Base-by-base conservation (phyloP, 2,797 vertebrate species). In the Megaceryle alcyon region DNA sequence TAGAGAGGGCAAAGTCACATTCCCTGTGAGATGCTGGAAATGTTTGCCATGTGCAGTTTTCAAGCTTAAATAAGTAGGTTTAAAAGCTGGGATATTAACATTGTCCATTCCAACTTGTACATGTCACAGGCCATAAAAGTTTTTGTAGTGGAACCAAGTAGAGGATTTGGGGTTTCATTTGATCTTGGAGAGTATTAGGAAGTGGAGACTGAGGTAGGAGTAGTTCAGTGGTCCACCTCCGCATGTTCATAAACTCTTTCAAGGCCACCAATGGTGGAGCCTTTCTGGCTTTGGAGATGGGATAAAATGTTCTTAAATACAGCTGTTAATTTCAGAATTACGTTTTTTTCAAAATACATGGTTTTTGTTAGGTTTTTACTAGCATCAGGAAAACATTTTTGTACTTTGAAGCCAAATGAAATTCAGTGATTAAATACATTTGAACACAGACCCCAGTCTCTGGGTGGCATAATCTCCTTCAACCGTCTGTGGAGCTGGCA, bases 221-320 rank as follows among this genome's bases (percentile, higher is more conserved):
- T 43, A 29, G 12, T 71, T 83, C 6, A 21, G 12, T 48, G 37
- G 54, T 49, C n/a, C 10, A 33, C 31, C 10, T 71, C 68, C 23
- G 10, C 1, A 3, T 2, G 0, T 71, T 68, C 8, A 1, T 61
- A 53, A 4, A 0, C 11, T 64, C 53, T 49, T 86, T 33, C 37
- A 92, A 44, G 59, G 43, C 29, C 33, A 41, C 5, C 7, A 26
- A 44, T 0, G 0, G 14, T 51, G 16, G 39, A 75, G 11, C 16
- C 31, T 86, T 90, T 86, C 48, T 86, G 61, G 33, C 43, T 82
- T 64, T 87, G 61, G 28, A 53, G 56, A 15, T 28, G 35, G 53
- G n/a, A 29, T 35, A 70, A 89, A 19, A 44, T 31, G 8, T 69
- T 82, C 78, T 75, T 78, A 66, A 87, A 61, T 91, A 68, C 23